A percentile compares a stretch with the other conserved stretches of the same genome.
Evolutionary conservation across 2,888 invertebrate genomes (phyloP).

Genomic region (Selenia dentaria): DNA sequence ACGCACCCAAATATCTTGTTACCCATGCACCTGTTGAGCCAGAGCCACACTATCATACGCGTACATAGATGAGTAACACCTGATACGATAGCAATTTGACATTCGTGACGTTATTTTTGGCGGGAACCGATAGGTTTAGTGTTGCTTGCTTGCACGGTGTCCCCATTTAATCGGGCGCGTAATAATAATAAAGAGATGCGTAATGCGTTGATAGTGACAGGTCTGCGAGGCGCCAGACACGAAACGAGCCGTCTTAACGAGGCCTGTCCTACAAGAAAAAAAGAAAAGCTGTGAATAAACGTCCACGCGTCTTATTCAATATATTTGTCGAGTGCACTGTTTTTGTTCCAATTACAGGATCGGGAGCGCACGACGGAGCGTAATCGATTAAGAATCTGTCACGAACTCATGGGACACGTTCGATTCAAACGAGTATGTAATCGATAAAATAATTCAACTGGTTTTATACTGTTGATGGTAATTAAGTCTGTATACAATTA

Average conservation of each 20-base stretch:
- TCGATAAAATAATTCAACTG: constrained; percentile 49
- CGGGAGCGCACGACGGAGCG: constrained; percentile 61
- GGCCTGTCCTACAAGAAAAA: constrained; percentile 44
- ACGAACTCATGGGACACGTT: constrained; percentile 52
- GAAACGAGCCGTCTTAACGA: constrained; percentile 56
- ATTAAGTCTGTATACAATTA: neutral
- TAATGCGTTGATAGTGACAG: constrained; percentile 60
- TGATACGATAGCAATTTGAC: constrained; percentile 33
- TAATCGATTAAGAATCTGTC: constrained; percentile 61
- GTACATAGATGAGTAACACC: constrained; percentile 30
- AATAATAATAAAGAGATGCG: too few species aligned
- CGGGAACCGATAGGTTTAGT: constrained; percentile 28
- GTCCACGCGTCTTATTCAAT: constrained; percentile 45
- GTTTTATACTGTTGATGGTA: constrained; percentile 36
- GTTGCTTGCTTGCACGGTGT: constrained; percentile 40
- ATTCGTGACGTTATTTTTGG: constrained; percentile 46
- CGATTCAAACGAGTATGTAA: constrained; percentile 46
- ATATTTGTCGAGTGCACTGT: constrained; percentile 57
- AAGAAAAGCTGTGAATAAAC: constrained; percentile 30
- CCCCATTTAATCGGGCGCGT: constrained; percentile 55
- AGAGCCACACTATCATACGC: too few species aligned
- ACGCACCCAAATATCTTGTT: constrained; percentile 54
- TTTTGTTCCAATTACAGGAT: constrained; percentile 71
- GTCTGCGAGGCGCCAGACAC: constrained; percentile 41
- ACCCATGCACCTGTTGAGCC: constrained; percentile 58